These are phyloP conservation scores for Ageneiosus marmoratus DNA, from an alignment of 2,113 vertebrate species.

Conservation along the genomic window DNA sequence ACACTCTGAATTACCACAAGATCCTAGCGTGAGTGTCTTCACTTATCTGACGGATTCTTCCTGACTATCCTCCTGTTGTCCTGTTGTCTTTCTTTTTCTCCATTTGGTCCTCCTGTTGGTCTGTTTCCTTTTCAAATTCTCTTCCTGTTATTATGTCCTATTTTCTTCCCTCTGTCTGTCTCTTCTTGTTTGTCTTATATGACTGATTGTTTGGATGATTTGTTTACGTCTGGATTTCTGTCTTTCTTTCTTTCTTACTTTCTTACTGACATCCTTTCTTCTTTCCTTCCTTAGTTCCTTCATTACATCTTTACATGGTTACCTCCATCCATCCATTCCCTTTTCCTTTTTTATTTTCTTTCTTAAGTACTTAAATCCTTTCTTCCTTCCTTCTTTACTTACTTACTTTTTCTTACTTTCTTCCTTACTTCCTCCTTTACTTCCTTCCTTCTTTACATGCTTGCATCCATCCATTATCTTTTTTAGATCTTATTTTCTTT, in stretches of 20 bases:
- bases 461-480: too few species aligned
- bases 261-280: not conserved
- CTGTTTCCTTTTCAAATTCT: not conserved
- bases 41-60: not conserved
- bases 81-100: slow-evolving; percentile 21
- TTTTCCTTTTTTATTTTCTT: too few species aligned
- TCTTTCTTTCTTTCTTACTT: too few species aligned
- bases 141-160: not conserved
- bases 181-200: not conserved
- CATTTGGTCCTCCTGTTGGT: not conserved
- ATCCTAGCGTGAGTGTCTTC: slow-evolving; percentile 80
- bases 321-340: too few species aligned
- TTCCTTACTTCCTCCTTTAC: too few species aligned
- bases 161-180: slow-evolving; percentile 14
- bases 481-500: too few species aligned
- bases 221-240: not conserved
- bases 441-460: too few species aligned
- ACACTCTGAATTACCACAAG: slow-evolving; percentile 83
- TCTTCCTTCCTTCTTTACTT: too few species aligned
- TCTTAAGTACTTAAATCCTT: too few species aligned
- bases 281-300: not conserved
- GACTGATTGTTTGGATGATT: not conserved
- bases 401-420: too few species aligned
- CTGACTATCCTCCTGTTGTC: not conserved
- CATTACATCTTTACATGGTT: too few species aligned